phyloP scores from a whole-genome alignment of 1,140 invertebrate genomes.

The Penaeus japonicus region DNA sequence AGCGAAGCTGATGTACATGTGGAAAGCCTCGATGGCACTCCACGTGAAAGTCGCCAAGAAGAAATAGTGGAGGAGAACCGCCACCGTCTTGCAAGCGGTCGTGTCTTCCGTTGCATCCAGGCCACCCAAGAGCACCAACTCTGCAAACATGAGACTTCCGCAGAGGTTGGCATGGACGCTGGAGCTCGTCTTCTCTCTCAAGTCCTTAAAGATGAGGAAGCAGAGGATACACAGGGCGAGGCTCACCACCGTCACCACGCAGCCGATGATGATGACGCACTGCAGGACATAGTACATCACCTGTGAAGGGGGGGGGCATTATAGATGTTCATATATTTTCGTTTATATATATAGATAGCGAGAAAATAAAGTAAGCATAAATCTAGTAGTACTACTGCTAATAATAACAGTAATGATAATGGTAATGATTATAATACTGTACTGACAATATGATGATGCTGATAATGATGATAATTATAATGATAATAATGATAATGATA shows the following conservation, averaged over 20 bases:
- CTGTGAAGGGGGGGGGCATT: not conserved
- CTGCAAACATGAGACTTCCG: constrained; percentile 86
- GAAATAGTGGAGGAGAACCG: constrained; percentile 90
- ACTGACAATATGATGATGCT: too few relatives aligned
- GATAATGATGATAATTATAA: too few relatives aligned
- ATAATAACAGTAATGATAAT: too few relatives aligned
- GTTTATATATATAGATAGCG: too few relatives aligned
- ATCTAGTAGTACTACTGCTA: too few relatives aligned
- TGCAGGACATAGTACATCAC: not conserved
- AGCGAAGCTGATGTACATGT: constrained; percentile 92
- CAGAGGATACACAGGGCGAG: constrained; percentile 83
- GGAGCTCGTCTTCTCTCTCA: constrained; percentile 79
- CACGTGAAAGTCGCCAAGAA: constrained; percentile 94
- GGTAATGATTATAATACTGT: too few relatives aligned
- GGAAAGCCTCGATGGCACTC: constrained; percentile 96
- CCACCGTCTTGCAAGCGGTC: constrained; percentile 86
- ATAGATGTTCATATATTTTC: too few relatives aligned
- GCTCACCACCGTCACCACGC: constrained; percentile 84
- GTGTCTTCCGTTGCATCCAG: constrained; percentile 85
- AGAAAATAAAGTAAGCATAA: too few relatives aligned
- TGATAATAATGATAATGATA: too few relatives aligned
- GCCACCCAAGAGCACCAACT: constrained; percentile 89
- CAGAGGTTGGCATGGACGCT: constrained; percentile 95
- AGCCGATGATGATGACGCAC: constrained; percentile 81
- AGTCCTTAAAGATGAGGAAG: constrained; percentile 80